phyloP scores from a whole-genome alignment of 2,113 vertebrate species.

The Xiphias gladius region DNA sequence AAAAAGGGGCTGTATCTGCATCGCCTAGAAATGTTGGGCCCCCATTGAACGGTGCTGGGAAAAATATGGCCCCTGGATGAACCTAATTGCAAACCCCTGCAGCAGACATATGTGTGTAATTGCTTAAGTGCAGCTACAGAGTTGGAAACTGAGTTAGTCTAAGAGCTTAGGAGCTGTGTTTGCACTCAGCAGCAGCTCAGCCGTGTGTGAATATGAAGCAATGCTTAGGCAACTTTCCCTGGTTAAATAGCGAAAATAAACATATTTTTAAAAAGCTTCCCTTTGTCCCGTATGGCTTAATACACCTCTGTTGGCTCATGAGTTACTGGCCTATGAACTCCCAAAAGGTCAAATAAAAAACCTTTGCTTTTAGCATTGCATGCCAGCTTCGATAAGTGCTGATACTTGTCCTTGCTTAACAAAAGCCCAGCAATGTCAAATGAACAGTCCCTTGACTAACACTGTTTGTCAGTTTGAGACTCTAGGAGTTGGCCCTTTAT shows the following conservation, averaged over 20 bases:
- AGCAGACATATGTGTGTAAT: background rate
- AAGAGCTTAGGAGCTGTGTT: background rate
- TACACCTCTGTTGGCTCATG: background rate
- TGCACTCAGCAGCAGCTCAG: background rate
- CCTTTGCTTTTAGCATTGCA: constrained; percentile 27
- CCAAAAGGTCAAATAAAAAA: constrained; percentile 10
- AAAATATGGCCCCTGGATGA: background rate
- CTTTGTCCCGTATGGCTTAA: background rate
- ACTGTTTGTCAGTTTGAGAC: background rate
- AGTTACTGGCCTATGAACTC: constrained; percentile 9
- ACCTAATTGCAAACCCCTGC: background rate
- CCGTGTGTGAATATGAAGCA: constrained; percentile 12
- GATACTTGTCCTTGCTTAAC: constrained; percentile 16
- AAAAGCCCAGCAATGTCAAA: background rate
- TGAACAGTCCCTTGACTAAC: background rate
- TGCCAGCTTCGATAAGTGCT: constrained; percentile 18
- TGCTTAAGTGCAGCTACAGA: background rate
- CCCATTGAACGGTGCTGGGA: background rate
- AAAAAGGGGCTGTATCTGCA: background rate
- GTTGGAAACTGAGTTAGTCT: background rate
- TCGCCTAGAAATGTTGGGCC: background rate
- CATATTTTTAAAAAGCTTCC: background rate
- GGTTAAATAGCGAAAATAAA: background rate
- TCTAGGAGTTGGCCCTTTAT: background rate
- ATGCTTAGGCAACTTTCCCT: constrained; percentile 1